These are phyloP conservation scores for Drosophila pseudotalamancana DNA, from an alignment of 2,888 invertebrate genomes.

Conservation along the genomic window DNA sequence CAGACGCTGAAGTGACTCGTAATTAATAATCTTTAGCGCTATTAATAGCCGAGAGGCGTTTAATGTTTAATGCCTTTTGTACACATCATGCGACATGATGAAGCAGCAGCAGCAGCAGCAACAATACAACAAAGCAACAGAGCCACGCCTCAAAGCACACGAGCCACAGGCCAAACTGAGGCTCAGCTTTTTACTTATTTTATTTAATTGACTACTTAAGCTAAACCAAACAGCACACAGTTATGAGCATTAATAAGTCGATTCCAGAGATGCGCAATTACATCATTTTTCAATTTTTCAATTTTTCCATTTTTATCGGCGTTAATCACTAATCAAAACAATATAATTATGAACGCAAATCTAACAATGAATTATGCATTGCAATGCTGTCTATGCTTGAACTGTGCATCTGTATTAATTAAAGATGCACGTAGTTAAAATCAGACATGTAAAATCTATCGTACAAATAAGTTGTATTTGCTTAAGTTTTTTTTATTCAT, in stretches of 20 bases:
- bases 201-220: slow-evolving; percentile 66
- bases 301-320: slow-evolving; percentile 44
- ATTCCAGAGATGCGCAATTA: slow-evolving; percentile 35
- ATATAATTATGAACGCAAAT: slow-evolving; percentile 31
- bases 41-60: slow-evolving; percentile 64
- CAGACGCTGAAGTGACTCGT: slow-evolving; percentile 34
- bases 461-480: not conserved
- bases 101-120: slow-evolving; percentile 35
- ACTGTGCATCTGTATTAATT: slow-evolving; percentile 54
- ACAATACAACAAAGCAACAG: too few species aligned
- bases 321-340: slow-evolving; percentile 52
- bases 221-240: slow-evolving; percentile 43
- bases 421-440: slow-evolving; percentile 6
- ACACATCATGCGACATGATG: slow-evolving; percentile 63
- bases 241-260: slow-evolving; percentile 23
- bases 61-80: slow-evolving; percentile 50
- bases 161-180: slow-evolving; percentile 57
- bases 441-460: not conserved
- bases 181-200: slow-evolving; percentile 52
- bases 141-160: slow-evolving; percentile 32
- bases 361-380: slow-evolving; percentile 65
- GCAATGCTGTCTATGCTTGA: slow-evolving; percentile 32
- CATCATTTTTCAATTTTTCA: too few species aligned
- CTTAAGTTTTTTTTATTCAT: not conserved
- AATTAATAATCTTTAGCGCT: slow-evolving; percentile 66